A percentile compares a stretch with the other conserved stretches of the same genome.
Evolutionary conservation across 2,113 vertebrate genomes (phyloP).

Genomic region (Sigmodon hispidus): DNA sequence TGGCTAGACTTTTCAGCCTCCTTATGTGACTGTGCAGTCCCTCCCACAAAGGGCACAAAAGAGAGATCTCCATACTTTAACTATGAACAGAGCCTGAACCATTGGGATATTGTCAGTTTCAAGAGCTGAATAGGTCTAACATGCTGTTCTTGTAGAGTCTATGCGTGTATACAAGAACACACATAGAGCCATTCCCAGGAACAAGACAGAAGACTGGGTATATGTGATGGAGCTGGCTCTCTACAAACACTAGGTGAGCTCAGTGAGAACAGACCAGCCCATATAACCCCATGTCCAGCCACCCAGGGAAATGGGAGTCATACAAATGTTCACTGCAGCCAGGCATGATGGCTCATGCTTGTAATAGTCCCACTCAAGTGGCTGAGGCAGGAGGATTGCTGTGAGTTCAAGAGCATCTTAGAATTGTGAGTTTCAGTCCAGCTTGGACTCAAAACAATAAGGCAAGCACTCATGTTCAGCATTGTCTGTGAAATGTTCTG

Average conservation of each 20-base stretch:
- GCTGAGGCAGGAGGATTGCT: neutral
- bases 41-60: neutral
- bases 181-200: neutral
- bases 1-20: neutral
- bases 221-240: accelerated
- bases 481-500: accelerated
- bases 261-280: neutral
- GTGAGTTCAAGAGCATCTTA: neutral
- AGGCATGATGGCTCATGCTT: neutral
- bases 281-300: neutral
- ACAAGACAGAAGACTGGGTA: neutral
- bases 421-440: neutral
- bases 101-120: accelerated
- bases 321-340: neutral
- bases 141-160: neutral
- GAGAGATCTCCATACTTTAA: neutral
- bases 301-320: too few relatives aligned
- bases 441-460: neutral
- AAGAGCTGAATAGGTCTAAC: neutral
- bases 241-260: too few relatives aligned
- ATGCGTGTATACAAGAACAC: neutral
- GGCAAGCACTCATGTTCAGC: accelerated
- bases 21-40: neutral
- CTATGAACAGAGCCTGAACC: neutral
- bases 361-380: neutral